Evolutionary conservation across 1,140 invertebrate genomes (phyloP), one percentile per base, ranked within the genome.

Genomic region (Neuroterus valhalla): DNA sequence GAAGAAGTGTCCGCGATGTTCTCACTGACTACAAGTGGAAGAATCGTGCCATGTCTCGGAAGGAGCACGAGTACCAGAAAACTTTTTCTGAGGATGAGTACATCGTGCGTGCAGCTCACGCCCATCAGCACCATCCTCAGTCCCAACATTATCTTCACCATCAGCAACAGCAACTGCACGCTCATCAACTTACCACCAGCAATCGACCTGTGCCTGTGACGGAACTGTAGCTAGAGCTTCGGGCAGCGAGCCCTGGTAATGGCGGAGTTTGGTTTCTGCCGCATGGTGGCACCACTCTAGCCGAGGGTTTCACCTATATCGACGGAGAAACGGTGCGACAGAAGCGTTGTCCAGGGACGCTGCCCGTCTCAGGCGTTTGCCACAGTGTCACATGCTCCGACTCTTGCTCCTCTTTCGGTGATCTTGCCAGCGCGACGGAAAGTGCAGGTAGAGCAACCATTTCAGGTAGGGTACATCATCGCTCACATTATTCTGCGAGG

Each of bases 171-270:
- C 90, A 83, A 88, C 91, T 80, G 85, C 92, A 84, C 86, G 92
- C 88, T 82, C 91, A 81, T 66, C 89, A 85, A 84, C 90, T 92
- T 83, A 91, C 91, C 87, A 78, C 85, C 83, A 91, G 92, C 86
- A 89, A 93, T 17, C 92, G 95, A 85, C 94, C 95, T 4, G 96
- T 96, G 82, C 96, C 96, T 50, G 95, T 96, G 77, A 97, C 96
- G 90, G 96, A 96, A 89, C 95, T 97, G 94, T 97, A 96, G 95
- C 95, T 96, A 96, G 95, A 96, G 92, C 93, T 95, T 91, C 94
- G 94, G 92, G 93, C 94, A 90, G 93, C 94, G 85, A 93, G 93
- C 92, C 93, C 93, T 90, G 91, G 91, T 82, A 79, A 75, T 82
- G 91, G 91, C 85, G 91, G 89, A 68, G 87, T 89, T 48, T 89